These are phyloP conservation scores for Dasypolia templi DNA, from an alignment of 2,888 invertebrate genomes.

Conservation along the genomic window DNA sequence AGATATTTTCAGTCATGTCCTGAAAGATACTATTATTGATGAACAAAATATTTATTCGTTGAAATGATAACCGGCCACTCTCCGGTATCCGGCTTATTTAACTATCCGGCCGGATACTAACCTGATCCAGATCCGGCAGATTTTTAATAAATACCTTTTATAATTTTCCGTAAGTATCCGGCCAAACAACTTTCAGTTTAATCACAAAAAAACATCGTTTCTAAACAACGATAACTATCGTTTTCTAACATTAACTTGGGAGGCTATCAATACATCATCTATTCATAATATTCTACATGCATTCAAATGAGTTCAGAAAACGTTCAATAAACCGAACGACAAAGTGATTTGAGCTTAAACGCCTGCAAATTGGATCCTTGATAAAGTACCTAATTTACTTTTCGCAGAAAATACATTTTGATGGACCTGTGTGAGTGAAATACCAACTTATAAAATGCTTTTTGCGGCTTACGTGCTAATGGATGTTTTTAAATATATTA, in stretches of 20 bases:
- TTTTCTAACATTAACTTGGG: neutral
- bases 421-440: slow-evolving; percentile 44
- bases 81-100: slow-evolving; percentile 7
- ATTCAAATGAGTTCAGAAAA: slow-evolving; percentile 45
- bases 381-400: slow-evolving; percentile 52
- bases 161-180: neutral
- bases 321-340: slow-evolving; percentile 55
- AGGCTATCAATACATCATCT: slow-evolving; percentile 5
- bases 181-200: neutral
- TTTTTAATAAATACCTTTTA: no score
- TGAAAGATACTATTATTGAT: neutral
- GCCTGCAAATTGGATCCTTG: slow-evolving; percentile 54
- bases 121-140: neutral
- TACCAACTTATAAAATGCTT: slow-evolving; percentile 30
- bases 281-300: slow-evolving; percentile 16
- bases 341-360: slow-evolving; percentile 49
- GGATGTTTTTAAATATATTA: slow-evolving; percentile 54
- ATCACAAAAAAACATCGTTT: slow-evolving; percentile 1
- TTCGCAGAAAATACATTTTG: slow-evolving; percentile 41
- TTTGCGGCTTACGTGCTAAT: slow-evolving; percentile 41
- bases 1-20: slow-evolving; percentile 60
- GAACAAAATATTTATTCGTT: neutral
- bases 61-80: neutral
- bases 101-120: slow-evolving; percentile 17
- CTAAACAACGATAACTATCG: no score